Conservation (phyloP, 2,113 vertebrate genomes). For the Eubucco bourcierii region DNA sequence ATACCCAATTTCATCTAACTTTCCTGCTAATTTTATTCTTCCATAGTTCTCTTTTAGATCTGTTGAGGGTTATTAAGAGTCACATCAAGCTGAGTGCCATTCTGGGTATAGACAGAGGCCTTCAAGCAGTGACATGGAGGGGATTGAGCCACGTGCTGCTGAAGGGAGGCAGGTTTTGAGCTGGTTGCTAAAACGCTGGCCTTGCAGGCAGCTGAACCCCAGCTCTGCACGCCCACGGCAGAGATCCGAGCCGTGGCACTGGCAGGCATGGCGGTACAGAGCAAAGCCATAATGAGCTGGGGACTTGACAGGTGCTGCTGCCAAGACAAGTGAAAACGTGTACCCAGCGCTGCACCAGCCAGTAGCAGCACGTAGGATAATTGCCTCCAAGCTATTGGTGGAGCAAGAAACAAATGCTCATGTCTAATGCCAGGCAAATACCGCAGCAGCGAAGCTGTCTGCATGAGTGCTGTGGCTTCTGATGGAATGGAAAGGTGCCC, state of each 20-base stretch:
- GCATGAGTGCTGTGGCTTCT: neutral
- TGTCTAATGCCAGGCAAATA: conserved; percentile 12
- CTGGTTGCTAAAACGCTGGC: neutral
- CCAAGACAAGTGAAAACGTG: neutral
- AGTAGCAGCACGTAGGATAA: neutral
- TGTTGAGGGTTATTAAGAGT: neutral
- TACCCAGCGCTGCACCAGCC: rapidly evolving
- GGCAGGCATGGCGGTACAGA: rapidly evolving
- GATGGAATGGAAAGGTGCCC: neutral
- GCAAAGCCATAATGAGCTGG: rapidly evolving
- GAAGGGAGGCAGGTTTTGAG: neutral
- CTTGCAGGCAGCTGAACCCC: rapidly evolving
- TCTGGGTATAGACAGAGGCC: neutral
- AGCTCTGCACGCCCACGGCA: neutral
- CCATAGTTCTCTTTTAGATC: neutral
- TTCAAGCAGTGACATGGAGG: neutral
- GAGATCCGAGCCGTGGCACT: rapidly evolving
- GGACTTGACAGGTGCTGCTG: neutral
- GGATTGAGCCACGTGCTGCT: neutral
- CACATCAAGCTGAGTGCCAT: rapidly evolving
- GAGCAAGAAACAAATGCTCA: neutral
- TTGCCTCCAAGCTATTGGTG: neutral
- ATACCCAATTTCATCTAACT: neutral
- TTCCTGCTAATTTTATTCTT: neutral
- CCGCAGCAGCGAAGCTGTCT: neutral